Conservation (phyloP, 1,140 invertebrate genomes). For the Ctenoplectra terminalis region DNA sequence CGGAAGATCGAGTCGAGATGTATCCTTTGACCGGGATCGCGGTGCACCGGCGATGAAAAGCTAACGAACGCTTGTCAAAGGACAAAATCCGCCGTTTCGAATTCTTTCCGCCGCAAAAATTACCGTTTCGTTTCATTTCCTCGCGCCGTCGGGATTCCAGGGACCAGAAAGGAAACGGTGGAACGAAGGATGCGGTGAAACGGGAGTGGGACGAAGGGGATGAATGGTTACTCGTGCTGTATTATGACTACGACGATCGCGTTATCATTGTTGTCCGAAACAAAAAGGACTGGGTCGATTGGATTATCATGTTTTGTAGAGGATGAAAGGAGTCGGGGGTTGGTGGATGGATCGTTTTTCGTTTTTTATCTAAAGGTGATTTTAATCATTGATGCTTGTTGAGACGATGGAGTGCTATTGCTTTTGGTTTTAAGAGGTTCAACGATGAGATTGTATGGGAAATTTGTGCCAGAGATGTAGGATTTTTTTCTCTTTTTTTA, state of each 20-base stretch:
- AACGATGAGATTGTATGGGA: no score
- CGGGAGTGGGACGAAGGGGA: no score
- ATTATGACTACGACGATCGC: neutral
- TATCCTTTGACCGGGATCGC: slow-evolving; percentile 50
- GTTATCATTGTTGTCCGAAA: neutral
- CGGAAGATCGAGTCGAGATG: slow-evolving; percentile 41
- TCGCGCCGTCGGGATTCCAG: neutral
- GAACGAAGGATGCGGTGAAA: no score
- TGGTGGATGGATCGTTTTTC: no score
- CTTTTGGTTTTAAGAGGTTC: no score
- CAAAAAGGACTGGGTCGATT: neutral
- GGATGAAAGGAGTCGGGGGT: neutral
- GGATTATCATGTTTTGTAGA: neutral
- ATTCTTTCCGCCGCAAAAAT: slow-evolving; percentile 53
- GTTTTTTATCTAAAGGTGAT: neutral
- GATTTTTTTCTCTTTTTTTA: no score
- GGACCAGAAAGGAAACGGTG: no score
- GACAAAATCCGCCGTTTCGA: slow-evolving; percentile 44
- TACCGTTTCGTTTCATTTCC: slow-evolving; percentile 42
- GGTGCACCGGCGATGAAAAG: slow-evolving; percentile 61
- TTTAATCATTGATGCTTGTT: neutral
- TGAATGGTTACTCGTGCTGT: neutral
- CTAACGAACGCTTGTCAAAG: slow-evolving; percentile 66
- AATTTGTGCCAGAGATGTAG: no score
- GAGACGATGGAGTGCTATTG: no score